Percentiles rank a stretch among this genome's conserved stretches.
phyloP scores from a whole-genome alignment of 2,113 vertebrate species.

The Lophotis ruficrista region DNA sequence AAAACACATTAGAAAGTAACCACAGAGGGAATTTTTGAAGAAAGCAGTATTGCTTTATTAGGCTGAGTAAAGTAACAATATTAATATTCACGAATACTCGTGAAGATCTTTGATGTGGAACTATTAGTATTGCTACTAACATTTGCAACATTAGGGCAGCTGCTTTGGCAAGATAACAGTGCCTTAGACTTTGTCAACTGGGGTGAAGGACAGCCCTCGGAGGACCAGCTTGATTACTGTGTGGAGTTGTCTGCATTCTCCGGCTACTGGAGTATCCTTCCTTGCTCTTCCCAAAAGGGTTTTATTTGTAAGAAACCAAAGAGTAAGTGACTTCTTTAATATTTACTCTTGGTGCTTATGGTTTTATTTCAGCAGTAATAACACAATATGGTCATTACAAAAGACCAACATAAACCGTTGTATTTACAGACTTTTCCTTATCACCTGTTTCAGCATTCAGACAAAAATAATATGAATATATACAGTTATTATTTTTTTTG shows the following conservation, averaged over 20 bases:
- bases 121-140: not conserved
- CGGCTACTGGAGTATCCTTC: slow-evolving; percentile 77
- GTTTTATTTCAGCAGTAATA: not conserved
- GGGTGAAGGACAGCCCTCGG: slow-evolving; percentile 70
- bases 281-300: slow-evolving; percentile 77
- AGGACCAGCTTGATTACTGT: slow-evolving; percentile 69
- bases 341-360: not conserved
- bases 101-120: not conserved
- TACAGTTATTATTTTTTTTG: not conserved
- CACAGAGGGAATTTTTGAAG: not conserved
- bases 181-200: slow-evolving; percentile 87
- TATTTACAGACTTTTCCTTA: not conserved
- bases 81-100: not conserved
- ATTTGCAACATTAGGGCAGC: slow-evolving; percentile 40
- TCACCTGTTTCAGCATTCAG: not conserved
- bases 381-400: not conserved
- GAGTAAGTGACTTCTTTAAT: slow-evolving; percentile 72
- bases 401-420: fast-evolving
- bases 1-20: not conserved
- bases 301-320: slow-evolving; percentile 90
- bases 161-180: slow-evolving; percentile 87
- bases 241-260: slow-evolving; percentile 74
- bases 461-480: not conserved
- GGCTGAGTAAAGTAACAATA: not conserved
- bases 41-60: not conserved